Evolutionary conservation across 2,888 invertebrate species (phyloP), one percentile per base, ranked within the genome.

Genomic region (Thymelicus sylvestris): DNA sequence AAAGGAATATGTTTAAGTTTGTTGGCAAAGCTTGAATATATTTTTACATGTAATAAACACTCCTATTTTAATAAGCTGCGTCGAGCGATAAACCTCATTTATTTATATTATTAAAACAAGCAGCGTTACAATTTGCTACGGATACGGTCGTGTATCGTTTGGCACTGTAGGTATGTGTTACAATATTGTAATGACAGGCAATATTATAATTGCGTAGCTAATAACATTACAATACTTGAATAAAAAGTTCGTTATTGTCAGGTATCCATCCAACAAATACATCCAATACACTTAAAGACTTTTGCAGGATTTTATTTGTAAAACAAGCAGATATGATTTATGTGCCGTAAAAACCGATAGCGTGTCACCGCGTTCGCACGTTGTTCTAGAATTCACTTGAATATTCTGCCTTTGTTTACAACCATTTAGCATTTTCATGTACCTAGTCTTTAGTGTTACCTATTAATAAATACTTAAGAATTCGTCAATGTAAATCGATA

Each of bases 271-370:
- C 41, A 41, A 50, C 52, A 6, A 12, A 48, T 48, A 48, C 52
- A 19, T 24, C 24, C 10, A 55, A 55, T 24, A 1, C 8, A 24
- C 24, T 24, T 8, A 12, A 12, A 24, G 55, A 24, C 10, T 52
- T 93, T 90, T 89, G 92, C 91, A 90, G 90, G 60, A 60, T 59
- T 69, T 64, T 69, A 65, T 65, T 65, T 65, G 90, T 89, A 86
- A 92, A 93, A 92, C 92, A 92, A 90, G 86, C 89, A 65, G 86
- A 81, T 82, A 82, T 92, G 92, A 92, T 92, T 93, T 92, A 92
- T 91, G 88, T 81, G 82, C 83, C 82, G 81, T 81, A 87, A 88
- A 90, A 91, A 79, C 78, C 88, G 89, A 89, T 90, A 89, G 82
- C 89, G 83, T 90, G 91, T 91, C 91, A 88, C 89, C 89, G 80